A percentile compares a stretch with the other conserved stretches of the same genome.
Conservation (phyloP, 2,888 invertebrate genomes). For the Cantharis lateralis region DNA sequence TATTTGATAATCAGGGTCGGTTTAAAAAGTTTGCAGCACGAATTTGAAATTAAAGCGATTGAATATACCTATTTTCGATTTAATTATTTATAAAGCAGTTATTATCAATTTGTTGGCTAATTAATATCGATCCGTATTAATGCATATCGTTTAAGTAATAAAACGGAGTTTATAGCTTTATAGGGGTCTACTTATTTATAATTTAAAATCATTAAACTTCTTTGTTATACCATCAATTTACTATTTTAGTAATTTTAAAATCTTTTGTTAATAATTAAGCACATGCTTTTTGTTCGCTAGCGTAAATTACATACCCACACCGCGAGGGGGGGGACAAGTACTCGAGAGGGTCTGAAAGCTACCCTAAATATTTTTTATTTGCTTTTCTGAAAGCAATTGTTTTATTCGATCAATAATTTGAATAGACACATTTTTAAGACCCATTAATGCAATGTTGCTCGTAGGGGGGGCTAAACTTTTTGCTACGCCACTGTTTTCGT, state of each 20-base stretch:
- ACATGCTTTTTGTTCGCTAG: neutral
- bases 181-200: neutral
- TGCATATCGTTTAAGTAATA: neutral
- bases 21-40: neutral
- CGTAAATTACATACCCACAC: too few relatives aligned
- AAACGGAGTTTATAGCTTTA: neutral
- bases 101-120: neutral
- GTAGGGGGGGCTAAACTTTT: too few relatives aligned
- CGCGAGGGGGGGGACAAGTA: too few relatives aligned
- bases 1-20: neutral
- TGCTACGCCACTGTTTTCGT: too few relatives aligned
- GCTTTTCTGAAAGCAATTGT: too few relatives aligned
- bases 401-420: too few relatives aligned
- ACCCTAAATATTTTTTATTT: too few relatives aligned
- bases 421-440: too few relatives aligned
- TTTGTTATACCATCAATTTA: neutral
- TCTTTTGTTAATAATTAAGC: neutral
- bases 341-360: too few relatives aligned
- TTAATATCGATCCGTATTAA: neutral
- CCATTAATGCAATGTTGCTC: too few relatives aligned
- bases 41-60: neutral
- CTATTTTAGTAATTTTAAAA: neutral
- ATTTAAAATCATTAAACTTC: neutral
- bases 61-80: neutral
- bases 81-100: neutral